Evolutionary conservation across 1,140 invertebrate genomes (phyloP), one percentile per base, ranked within the genome.

Genomic region (Tetranychus cinnabarinus): DNA sequence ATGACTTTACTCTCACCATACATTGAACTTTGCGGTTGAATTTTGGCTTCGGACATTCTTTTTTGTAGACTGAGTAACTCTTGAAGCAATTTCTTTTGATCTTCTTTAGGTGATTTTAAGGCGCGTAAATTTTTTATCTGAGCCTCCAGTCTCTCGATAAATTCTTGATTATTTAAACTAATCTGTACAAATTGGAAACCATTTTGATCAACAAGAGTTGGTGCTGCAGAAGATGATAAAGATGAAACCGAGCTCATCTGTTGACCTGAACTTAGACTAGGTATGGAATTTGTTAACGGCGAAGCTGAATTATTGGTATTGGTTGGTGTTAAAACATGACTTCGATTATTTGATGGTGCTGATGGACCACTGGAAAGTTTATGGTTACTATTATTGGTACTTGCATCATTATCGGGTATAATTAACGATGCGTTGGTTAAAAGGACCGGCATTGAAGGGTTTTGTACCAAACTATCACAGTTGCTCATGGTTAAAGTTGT

Each of bases 131-230:
- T 58, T 58, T 62, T 62, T 6, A 62, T 56, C 39, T 62, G 61
- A 10, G 61, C n/a, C 31, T 62, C 61, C 15, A 62, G 42, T 42
- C 61, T 8, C 48, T 59, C 45, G 23, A 62, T 37, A 58, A 62
- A 62, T 56, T 62, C 61, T 37, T 58, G 56, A 58, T 62, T 62
- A 42, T 58, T 59, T 57, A 54, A 46, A 59, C 57, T 62, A 13
- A 62, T 54, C 37, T 62, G 61, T 33, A 62, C 45, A 56, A 62
- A 23, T 23, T 60, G 56, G n/a, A 46, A 60, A 15, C 61, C 61
- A 46, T 50, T 62, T 31, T 58, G 56, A 33, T 62, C 61, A 47
- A 59, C 42, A 23, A 58, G 34, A 23, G 61, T 58, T 31, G 50
- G 50, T 52, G 2, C 50, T 23, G 23, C 23, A 23, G 23, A 23